phyloP scores from a whole-genome alignment of 2,113 vertebrate genomes.

The Passer montanus region DNA sequence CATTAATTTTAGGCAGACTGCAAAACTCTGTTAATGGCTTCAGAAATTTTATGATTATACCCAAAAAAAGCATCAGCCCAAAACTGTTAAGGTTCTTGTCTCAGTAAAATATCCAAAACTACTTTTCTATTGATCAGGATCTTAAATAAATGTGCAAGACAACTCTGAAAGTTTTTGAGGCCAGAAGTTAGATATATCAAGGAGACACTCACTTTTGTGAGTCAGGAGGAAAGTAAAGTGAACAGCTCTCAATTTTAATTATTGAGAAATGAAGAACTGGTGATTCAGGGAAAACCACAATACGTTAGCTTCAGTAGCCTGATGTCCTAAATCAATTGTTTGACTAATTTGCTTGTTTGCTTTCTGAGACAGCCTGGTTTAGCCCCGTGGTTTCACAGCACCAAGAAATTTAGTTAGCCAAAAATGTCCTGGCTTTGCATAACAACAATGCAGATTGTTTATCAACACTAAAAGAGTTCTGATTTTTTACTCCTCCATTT shows the following conservation, averaged over 20 bases:
- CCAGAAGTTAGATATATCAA: neutral
- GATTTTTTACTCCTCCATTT: neutral
- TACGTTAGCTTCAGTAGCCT: neutral
- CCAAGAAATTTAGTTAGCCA: neutral
- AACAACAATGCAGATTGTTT: accelerated
- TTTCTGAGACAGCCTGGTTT: neutral
- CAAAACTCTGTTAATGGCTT: neutral
- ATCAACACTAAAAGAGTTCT: neutral
- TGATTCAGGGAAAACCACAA: neutral
- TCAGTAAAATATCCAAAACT: neutral
- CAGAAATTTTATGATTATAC: neutral
- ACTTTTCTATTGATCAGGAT: neutral
- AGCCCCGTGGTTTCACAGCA: neutral
- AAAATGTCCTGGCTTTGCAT: neutral
- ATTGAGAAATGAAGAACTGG: neutral
- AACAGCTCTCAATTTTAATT: neutral
- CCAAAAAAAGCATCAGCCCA: neutral
- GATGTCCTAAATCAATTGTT: neutral
- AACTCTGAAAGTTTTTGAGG: neutral
- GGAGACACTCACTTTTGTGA: neutral
- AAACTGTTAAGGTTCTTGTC: neutral
- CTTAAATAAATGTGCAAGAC: neutral
- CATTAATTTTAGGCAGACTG: neutral
- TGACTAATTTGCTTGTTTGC: neutral
- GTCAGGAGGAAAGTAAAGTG: neutral